Evolutionary conservation across 1,140 invertebrate genomes (phyloP), one percentile per base, ranked within the genome.

Genomic region (Pseudomyrmex cubaensis): DNA sequence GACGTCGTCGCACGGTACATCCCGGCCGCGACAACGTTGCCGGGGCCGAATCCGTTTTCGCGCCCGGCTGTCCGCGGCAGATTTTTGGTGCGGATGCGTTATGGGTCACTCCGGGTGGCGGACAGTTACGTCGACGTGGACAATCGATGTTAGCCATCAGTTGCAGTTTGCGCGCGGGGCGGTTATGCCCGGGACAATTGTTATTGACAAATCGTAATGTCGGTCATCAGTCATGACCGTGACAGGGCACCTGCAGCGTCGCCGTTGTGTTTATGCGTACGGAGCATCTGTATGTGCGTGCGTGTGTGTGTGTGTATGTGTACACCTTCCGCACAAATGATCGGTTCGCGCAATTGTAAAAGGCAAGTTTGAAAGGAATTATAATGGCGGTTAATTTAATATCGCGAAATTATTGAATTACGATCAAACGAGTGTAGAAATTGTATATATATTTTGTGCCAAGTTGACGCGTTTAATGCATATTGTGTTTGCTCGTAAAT

Each of bases 201-300:
- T 87, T 87, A 87, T 87, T 87, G 86, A 87, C 86, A 87, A 87
- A 89, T 88, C 88, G 87, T 89, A 89, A 87, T 88, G 63, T 87
- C 84, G 85, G 82, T 87, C 85, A 89, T 90, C 85, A 85, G 72
- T 83, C 85, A 89, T 90, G 86, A 84, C 61, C 57, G 63, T 69
- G 82, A 87, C 86, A 84, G 85, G 73, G 76, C 82, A 83, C 82
- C 82, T 69, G 59, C 15, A 82, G 54, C 72, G 62, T 70, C 57
- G 3, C 54, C 56, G 74, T 35, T 48, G 25, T 63, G 50, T 35
- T 35, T 35, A 35, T 44, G 67, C 25, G 66, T 56, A 52, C 66
- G 73, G 46, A 44, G 66, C 62, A 52, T 82, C 80, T 70, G 63
- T 70, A 73, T 20, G 61, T n/a, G 52, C 69, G 25, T n/a, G 35